These are phyloP conservation scores for Lacanobia oleracea DNA, from an alignment of 2,888 invertebrate species.

Conservation along the genomic window DNA sequence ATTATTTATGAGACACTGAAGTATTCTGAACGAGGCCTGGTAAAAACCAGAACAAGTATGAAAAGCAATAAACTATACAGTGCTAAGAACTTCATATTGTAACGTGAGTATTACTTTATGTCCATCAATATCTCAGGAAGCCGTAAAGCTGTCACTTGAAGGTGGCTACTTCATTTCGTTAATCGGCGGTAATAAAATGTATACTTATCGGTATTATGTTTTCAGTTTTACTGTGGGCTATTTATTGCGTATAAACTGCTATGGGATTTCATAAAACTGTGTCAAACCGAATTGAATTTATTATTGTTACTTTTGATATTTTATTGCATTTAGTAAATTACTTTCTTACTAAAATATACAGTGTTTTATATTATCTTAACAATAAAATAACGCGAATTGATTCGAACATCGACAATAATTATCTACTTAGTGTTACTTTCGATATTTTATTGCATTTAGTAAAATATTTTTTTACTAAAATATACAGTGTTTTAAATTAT, in stretches of 20 bases:
- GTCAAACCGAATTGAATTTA: conserved; percentile 36
- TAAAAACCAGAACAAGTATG: no score
- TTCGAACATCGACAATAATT: no score
- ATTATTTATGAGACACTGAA: no score
- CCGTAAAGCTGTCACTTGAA: conserved; percentile 40
- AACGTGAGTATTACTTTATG: conserved; percentile 14
- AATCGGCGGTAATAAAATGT: conserved; percentile 49
- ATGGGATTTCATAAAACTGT: conserved; percentile 36
- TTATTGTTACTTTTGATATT: conserved; percentile 18
- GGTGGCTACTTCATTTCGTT: conserved; percentile 43
- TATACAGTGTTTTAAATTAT: no score
- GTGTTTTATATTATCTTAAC: not conserved
- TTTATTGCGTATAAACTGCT: conserved; percentile 26
- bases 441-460: no score
- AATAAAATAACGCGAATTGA: no score
- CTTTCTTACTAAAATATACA: not conserved
- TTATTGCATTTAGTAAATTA: no score
- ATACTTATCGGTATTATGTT: conserved; percentile 47
- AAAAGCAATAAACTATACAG: conserved; percentile 16
- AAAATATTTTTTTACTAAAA: not conserved
- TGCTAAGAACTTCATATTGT: conserved; percentile 14
- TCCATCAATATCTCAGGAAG: conserved; percentile 36
- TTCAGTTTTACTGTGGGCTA: conserved; percentile 37
- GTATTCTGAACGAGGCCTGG: no score
- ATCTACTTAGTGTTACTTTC: no score